A percentile compares a stretch with the other conserved stretches of the same genome.
These are phyloP conservation scores for Andrena marginata DNA, from an alignment of 2,888 invertebrate genomes.

Conservation along the genomic window DNA sequence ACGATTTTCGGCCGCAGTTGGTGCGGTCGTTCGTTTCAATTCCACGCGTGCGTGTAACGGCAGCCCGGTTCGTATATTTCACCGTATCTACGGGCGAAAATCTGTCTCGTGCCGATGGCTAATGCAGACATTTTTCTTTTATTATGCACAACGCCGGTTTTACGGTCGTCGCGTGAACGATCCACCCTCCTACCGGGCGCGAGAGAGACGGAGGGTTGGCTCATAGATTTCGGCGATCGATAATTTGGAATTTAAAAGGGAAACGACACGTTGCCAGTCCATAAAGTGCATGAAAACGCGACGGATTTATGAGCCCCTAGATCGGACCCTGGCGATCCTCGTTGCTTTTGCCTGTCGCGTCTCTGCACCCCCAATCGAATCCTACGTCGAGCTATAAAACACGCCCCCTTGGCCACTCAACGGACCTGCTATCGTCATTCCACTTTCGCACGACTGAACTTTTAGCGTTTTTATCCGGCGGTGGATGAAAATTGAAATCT, in stretches of 20 bases:
- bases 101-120: constrained; percentile 53
- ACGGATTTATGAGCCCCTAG: constrained; percentile 28
- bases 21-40: constrained; percentile 29
- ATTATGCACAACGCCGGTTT: constrained; percentile 41
- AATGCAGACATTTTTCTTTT: constrained; percentile 50
- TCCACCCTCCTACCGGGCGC: not conserved
- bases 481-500: no score
- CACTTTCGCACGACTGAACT: no score
- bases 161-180: constrained; percentile 44
- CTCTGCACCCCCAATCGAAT: constrained; percentile 1
- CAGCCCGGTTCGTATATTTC: constrained; percentile 50
- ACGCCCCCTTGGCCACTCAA: no score
- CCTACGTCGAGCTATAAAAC: not conserved
- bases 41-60: constrained; percentile 38
- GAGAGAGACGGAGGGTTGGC: not conserved
- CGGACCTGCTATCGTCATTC: no score
- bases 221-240: constrained; percentile 57
- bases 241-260: constrained; percentile 51
- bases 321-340: constrained; percentile 33
- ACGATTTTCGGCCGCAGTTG: not conserved
- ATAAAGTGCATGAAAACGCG: constrained; percentile 24
- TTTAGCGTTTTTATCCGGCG: no score
- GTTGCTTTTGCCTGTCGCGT: not conserved
- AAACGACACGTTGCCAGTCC: constrained; percentile 7
- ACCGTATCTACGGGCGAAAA: constrained; percentile 48